phyloP scores from a whole-genome alignment of 2,888 invertebrate species.

The Acheta domesticus region DNA sequence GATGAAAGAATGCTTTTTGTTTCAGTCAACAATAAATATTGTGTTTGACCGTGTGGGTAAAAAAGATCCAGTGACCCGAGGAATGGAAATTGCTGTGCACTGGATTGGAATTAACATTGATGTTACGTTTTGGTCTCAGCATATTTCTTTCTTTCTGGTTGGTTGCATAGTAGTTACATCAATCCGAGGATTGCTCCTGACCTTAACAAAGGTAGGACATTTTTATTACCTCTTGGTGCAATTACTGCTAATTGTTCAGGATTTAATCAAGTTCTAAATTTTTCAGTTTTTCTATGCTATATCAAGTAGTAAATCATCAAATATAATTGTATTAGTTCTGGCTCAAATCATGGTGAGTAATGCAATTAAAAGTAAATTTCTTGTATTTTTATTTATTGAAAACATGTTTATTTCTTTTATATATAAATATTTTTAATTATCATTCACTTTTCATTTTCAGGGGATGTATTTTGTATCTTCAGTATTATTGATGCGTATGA shows the following conservation, averaged over 20 bases:
- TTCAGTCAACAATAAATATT: slow-evolving; percentile 94
- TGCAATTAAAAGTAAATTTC: not conserved
- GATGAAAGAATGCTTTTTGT: not conserved
- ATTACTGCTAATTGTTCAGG: slow-evolving; percentile 11
- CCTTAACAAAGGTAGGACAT: slow-evolving; percentile 81
- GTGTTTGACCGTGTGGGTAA: slow-evolving; percentile 98
- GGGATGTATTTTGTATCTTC: slow-evolving; percentile 99
- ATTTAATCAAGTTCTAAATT: not conserved
- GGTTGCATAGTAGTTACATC: slow-evolving; percentile 98
- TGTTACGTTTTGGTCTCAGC: slow-evolving; percentile 98
- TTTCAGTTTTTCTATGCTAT: slow-evolving; percentile 97
- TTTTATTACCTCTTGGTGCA: not conserved
- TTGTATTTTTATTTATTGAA: not conserved
- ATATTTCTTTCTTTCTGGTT: slow-evolving; percentile 93
- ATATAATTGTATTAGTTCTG: slow-evolving; percentile 91
- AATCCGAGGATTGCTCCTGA: slow-evolving; percentile 90
- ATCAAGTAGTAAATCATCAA: slow-evolving; percentile 97
- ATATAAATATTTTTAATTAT: no score
- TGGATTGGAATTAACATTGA: slow-evolving; percentile 96
- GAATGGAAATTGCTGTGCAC: slow-evolving; percentile 93
- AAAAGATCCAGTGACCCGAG: slow-evolving; percentile 95
- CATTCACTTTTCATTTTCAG: slow-evolving; percentile 47
- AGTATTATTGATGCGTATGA: slow-evolving; percentile 96
- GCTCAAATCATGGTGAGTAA: slow-evolving; percentile 90
- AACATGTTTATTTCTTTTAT: not conserved